These are phyloP conservation scores for Platichthys flesus DNA, from an alignment of 2,113 vertebrate genomes.

Conservation along the genomic window DNA sequence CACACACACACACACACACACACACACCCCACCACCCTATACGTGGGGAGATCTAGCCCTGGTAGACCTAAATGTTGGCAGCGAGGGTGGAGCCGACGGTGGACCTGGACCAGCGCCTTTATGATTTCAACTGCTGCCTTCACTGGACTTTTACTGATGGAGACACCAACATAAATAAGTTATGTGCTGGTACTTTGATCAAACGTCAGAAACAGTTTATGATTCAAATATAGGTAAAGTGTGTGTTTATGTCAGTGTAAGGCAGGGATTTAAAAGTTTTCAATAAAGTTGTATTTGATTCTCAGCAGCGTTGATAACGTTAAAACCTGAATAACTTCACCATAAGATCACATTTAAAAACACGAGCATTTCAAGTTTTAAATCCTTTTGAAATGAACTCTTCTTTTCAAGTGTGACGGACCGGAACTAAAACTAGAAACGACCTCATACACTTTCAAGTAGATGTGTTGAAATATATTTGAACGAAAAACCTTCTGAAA, in stretches of 20 bases:
- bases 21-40: slow-evolving; percentile 16
- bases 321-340: too few species aligned
- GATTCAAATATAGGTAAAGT: neutral
- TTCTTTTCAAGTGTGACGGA: neutral
- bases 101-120: slow-evolving; percentile 23
- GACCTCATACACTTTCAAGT: neutral
- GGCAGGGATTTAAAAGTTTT: too few species aligned
- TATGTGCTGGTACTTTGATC: slow-evolving; percentile 20
- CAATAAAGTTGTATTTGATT: too few species aligned
- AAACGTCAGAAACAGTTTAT: slow-evolving; percentile 15
- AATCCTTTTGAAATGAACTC: too few species aligned
- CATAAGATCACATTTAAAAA: too few species aligned
- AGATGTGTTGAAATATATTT: slow-evolving; percentile 14
- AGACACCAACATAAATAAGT: slow-evolving; percentile 36
- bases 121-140: slow-evolving; percentile 45
- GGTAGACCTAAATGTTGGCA: slow-evolving; percentile 64
- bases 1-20: too few species aligned
- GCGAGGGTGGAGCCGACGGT: slow-evolving; percentile 53
- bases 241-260: too few species aligned
- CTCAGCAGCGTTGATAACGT: too few species aligned
- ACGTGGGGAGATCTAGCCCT: slow-evolving; percentile 58
- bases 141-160: neutral
- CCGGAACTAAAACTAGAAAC: neutral
- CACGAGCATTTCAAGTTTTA: too few species aligned
- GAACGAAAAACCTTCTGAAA: slow-evolving; percentile 3